Conservation (phyloP, 2,888 invertebrate species). For the Xestia xanthographa region DNA sequence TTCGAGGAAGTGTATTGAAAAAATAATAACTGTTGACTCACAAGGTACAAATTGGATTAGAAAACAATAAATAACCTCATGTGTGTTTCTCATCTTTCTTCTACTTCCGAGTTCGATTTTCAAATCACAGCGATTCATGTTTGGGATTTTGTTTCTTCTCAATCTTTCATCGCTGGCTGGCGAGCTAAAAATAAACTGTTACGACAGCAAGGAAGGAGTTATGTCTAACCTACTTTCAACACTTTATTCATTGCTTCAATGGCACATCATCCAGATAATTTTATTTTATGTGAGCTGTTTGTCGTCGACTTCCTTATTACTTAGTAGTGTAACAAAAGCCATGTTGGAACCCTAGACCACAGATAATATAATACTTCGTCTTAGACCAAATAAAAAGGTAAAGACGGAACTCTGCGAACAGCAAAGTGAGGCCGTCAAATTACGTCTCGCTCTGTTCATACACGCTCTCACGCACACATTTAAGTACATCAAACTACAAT, state of each 20-base stretch:
- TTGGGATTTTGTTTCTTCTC: conserved; percentile 7
- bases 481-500: too few species aligned
- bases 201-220: conserved; percentile 37
- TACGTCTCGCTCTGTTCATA: too few species aligned
- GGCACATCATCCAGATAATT: conserved; percentile 51
- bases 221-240: conserved; percentile 59
- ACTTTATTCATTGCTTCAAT: conserved; percentile 61
- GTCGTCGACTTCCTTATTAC: conserved; percentile 15
- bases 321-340: conserved; percentile 14
- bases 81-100: background rate
- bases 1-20: too few species aligned
- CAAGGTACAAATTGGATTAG: background rate
- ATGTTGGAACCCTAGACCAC: too few species aligned
- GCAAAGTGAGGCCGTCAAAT: too few species aligned
- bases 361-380: too few species aligned
- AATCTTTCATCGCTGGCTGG: conserved; percentile 20
- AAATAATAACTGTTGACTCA: background rate
- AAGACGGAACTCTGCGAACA: too few species aligned
- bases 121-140: conserved; percentile 5
- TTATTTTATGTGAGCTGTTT: conserved; percentile 37
- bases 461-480: too few species aligned
- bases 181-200: conserved; percentile 44
- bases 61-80: background rate
- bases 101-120: conserved; percentile 33
- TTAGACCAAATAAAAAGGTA: too few species aligned